phyloP scores from a whole-genome alignment of 2,888 invertebrate genomes.

The Caenorhabditis drosophilae region DNA sequence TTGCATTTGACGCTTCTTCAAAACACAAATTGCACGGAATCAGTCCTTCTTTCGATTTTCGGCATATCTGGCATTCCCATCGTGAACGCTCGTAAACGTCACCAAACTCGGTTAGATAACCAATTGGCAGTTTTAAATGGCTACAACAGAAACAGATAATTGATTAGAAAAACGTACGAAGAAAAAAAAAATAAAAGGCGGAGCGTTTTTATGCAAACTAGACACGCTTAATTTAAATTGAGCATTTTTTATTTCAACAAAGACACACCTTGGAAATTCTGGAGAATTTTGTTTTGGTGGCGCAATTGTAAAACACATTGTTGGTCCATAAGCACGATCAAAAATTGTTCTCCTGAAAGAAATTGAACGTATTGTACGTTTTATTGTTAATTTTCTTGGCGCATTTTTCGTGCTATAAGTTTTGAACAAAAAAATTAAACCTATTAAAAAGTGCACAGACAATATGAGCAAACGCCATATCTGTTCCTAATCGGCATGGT shows the following conservation, averaged over 20 bases:
- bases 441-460: slow-evolving; percentile 55
- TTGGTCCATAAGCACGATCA: slow-evolving; percentile 23
- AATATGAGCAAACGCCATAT: slow-evolving; percentile 56
- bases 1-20: slow-evolving; percentile 4
- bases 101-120: slow-evolving; percentile 19
- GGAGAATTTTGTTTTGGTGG: slow-evolving; percentile 9
- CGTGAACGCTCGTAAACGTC: slow-evolving; percentile 25
- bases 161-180: too few species aligned
- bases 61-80: slow-evolving; percentile 39
- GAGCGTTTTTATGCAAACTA: too few species aligned
- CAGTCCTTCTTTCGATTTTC: slow-evolving; percentile 21
- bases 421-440: too few species aligned
- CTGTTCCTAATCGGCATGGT: slow-evolving; percentile 31
- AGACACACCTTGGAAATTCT: neutral
- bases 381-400: too few species aligned
- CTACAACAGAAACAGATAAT: too few species aligned
- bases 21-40: slow-evolving; percentile 27
- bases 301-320: slow-evolving; percentile 16
- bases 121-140: too few species aligned
- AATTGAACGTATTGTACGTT: too few species aligned
- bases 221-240: too few species aligned
- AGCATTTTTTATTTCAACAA: neutral
- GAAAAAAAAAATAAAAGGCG: too few species aligned
- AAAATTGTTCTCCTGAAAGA: too few species aligned
- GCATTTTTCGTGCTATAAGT: too few species aligned